Base-by-base conservation (phyloP, 2,888 invertebrate species). In the Camponotus fellah region DNA sequence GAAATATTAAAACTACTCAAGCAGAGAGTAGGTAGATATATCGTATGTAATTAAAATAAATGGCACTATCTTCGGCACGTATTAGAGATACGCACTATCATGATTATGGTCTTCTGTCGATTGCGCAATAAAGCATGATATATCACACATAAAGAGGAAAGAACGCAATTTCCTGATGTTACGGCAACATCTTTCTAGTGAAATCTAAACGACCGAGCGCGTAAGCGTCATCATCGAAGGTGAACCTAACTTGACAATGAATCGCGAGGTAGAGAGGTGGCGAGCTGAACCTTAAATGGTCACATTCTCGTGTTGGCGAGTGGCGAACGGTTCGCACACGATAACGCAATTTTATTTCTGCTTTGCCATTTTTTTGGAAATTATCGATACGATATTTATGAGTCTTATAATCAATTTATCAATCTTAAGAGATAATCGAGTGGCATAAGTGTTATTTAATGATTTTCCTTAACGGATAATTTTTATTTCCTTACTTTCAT, bases 201-300 rank as follows among this genome's bases (percentile, higher is more conserved):
- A 66, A 83, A 65, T 56, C 72, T 58, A 56, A 69, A 80, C 53
- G 64, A 79, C n/a, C 34, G 26, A 65, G 26, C 43, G 56, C 43
- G 43, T 82, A 82, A 65, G 46, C 82, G 75, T 80, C 71, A 60
- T 56, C 85, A 49, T 69, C 77, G 87, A 83, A 87, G 77, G 82
- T 81, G 77, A 84, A 82, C 82, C 69, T 60, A 69, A 81, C 79
- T 72, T 72, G 77, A 82, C 84, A 83, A 86, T 81, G 81, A 81
- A 56, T 80, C 80, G 74, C 79, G 87, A 85, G 82, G 85, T 77
- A 82, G 82, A 66, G 64, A 86, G 66, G 72, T 81, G 65, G 86
- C 60, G 49, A 53, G 65, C 85, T 90, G 90, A 87, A 89, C 91
- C 91, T 91, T 91, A 92, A 91, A 92, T 91, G 91, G 92, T 89